These are phyloP conservation scores for Melozone crissalis DNA, from an alignment of 2,113 vertebrate genomes.

Conservation along the genomic window DNA sequence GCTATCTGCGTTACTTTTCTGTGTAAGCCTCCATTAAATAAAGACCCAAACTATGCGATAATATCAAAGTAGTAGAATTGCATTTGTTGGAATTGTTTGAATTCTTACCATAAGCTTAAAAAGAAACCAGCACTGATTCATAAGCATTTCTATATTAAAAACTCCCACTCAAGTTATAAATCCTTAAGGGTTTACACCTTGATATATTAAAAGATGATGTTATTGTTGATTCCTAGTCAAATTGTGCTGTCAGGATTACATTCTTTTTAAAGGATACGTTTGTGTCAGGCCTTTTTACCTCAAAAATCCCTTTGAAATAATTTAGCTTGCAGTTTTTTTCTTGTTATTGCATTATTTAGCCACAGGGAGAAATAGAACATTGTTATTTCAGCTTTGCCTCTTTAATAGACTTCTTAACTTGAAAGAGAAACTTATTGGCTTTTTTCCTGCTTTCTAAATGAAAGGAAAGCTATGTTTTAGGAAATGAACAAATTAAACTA, in stretches of 20 bases:
- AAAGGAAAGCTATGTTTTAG: neutral
- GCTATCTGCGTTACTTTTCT: neutral
- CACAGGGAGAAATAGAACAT: neutral
- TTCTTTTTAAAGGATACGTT: neutral
- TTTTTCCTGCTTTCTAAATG: neutral
- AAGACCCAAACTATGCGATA: neutral
- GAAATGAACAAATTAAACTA: slow-evolving; percentile 51
- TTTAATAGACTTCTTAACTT: slow-evolving; percentile 10
- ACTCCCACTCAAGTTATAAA: neutral
- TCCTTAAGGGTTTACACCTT: neutral
- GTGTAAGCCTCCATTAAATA: neutral
- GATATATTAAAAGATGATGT: neutral
- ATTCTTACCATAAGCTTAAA: neutral
- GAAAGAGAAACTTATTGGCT: neutral
- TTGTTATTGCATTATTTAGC: slow-evolving; percentile 5
- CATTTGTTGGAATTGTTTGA: neutral
- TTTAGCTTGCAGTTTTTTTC: neutral
- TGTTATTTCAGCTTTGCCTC: slow-evolving; percentile 1
- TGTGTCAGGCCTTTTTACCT: neutral
- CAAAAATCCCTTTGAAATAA: neutral
- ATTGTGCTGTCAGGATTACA: neutral
- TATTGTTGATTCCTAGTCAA: neutral
- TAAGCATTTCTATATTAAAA: neutral
- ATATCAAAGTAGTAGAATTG: neutral
- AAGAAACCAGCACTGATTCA: neutral